Percentiles rank a stretch among this genome's conserved stretches.
Evolutionary conservation across 2,113 vertebrate genomes (phyloP).

Genomic region (Triplophysa dalaica): DNA sequence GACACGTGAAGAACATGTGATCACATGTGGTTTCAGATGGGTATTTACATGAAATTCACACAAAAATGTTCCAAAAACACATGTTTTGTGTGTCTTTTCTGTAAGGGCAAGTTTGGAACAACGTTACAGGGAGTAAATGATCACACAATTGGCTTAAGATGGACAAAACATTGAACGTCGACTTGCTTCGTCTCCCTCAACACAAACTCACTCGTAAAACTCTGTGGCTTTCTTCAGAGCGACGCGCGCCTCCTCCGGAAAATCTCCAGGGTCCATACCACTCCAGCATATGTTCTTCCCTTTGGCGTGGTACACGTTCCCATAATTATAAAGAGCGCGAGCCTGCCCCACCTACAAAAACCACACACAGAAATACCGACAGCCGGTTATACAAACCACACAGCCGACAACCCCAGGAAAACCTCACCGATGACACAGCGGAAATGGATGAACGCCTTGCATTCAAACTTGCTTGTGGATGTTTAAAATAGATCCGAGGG

Average conservation of each 20-base stretch:
- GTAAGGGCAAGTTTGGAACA: neutral
- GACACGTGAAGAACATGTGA: too few species aligned
- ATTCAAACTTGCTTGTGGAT: constrained; percentile 23
- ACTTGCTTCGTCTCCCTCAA: neutral
- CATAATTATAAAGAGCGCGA: constrained; percentile 95
- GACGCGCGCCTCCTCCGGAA: constrained; percentile 87
- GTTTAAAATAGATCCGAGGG: constrained; percentile 23
- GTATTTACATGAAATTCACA: too few species aligned
- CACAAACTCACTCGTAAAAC: constrained; percentile 89
- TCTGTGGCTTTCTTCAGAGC: constrained; percentile 89
- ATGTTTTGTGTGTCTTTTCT: too few species aligned
- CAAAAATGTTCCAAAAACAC: too few species aligned
- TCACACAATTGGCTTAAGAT: neutral
- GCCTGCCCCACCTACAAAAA: constrained; percentile 90
- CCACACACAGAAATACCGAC: constrained; percentile 63
- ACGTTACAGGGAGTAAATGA: neutral
- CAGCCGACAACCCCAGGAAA: constrained; percentile 49
- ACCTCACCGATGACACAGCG: neutral
- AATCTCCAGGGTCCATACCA: constrained; percentile 86
- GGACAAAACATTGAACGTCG: neutral
- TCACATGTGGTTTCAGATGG: too few species aligned
- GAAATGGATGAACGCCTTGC: constrained; percentile 39
- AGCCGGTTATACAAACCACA: constrained; percentile 53
- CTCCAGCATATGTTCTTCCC: constrained; percentile 90
- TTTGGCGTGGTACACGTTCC: constrained; percentile 95